phyloP scores from a whole-genome alignment of 2,797 vertebrate genomes.

The Chiloscyllium punctatum region DNA sequence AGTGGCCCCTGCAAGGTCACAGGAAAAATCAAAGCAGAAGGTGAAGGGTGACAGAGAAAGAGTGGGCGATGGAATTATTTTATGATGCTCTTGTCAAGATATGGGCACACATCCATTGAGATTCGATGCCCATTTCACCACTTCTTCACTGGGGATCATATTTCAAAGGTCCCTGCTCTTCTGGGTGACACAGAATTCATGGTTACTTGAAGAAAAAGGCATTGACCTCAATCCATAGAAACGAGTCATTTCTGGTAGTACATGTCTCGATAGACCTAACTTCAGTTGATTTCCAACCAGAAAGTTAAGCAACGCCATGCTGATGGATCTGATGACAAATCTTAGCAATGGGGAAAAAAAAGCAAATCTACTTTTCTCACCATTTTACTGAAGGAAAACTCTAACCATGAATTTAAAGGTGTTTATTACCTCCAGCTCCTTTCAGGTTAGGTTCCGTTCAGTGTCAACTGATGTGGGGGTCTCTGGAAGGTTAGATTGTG shows the following conservation, averaged over 20 bases:
- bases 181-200: neutral
- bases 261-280: neutral
- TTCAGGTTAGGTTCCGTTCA: neutral
- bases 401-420: neutral
- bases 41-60: neutral
- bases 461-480: neutral
- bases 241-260: neutral
- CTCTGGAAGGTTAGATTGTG: neutral
- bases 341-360: too few relatives aligned
- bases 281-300: neutral
- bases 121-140: neutral
- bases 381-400: neutral
- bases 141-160: neutral
- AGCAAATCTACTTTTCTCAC: neutral
- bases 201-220: neutral
- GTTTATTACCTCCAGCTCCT: neutral
- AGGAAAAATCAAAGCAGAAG: neutral
- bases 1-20: neutral
- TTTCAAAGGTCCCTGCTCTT: neutral
- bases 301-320: neutral
- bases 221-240: neutral
- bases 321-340: neutral
- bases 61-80: neutral
- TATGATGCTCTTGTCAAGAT: neutral
- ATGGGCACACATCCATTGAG: neutral